phyloP scores from a whole-genome alignment of 1,140 invertebrate species.

The Trichonephila clavipes region DNA sequence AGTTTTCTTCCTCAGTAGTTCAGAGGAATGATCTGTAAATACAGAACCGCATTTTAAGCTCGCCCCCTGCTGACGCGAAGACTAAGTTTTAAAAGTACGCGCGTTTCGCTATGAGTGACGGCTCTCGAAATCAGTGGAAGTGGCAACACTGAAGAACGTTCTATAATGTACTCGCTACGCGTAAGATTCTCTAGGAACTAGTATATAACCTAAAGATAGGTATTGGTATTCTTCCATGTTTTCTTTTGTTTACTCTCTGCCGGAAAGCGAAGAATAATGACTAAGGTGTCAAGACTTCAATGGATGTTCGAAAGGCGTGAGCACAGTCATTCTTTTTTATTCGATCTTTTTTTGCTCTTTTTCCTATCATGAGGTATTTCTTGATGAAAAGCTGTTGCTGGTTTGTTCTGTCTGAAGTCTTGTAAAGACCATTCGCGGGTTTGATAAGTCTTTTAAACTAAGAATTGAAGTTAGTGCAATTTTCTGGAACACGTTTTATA shows the following conservation, averaged over 20 bases:
- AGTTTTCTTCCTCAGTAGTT: too few relatives aligned
- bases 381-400: conserved; percentile 11
- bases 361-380: neutral
- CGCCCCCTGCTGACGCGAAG: neutral
- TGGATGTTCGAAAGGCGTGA: conserved; percentile 46
- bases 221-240: conserved; percentile 17
- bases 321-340: neutral
- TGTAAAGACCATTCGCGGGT: neutral
- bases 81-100: conserved; percentile 26
- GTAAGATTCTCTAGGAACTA: neutral
- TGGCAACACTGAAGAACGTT: neutral
- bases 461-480: too few relatives aligned
- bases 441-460: neutral
- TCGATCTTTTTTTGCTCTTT: neutral
- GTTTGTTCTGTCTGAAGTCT: neutral
- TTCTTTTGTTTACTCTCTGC: conserved; percentile 47
- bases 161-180: neutral
- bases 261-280: conserved; percentile 56
- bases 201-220: conserved; percentile 13
- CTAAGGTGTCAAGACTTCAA: conserved; percentile 40
- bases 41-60: neutral
- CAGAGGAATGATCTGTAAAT: neutral
- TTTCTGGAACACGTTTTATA: too few relatives aligned
- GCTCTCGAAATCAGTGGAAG: conserved; percentile 4
- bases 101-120: conserved; percentile 69